Base-by-base conservation (phyloP, 2,113 vertebrate species). In the Furnarius figulus region DNA sequence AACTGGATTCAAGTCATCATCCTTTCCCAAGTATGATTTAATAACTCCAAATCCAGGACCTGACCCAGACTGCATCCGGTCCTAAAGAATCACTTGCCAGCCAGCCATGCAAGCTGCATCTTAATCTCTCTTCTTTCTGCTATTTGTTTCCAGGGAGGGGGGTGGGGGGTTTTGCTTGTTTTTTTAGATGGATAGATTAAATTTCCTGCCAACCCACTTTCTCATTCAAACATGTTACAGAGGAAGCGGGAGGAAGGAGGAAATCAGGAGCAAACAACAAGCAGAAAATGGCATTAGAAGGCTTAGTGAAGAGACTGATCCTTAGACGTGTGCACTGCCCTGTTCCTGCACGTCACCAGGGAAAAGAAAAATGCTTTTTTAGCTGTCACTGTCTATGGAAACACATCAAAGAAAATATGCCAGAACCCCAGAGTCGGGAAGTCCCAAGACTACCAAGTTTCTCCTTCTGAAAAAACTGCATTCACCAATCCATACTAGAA, bases 41-140 rank as follows among this genome's bases (percentile, higher is more conserved):
- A 7, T 86, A 93, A 85, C 47, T 85, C 75, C 66, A 93, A 87
- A 96, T 91, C 78, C 78, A 86, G 85, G 78, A 93, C 16, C 35
- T 94, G 79, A 95, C 85, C 76, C 35, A 63, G 82, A 39, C 90
- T 68, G 56, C 28, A 68, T 40, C 23, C 49, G 46, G 13, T 55
- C 23, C 75, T 86, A 66, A 87, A 85, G 85, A 94, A 91, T 86
- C 79, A 27, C 75, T 93, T 92, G 42, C 79, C 59, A 94, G 80
- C 13, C 61, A 92, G 53, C 71, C 79, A 59, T 21, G 17, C 58
- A 85, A 93, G 77, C 87, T 85, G 50, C 0, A 0, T 90, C 78
- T 53, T 93, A 96, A 96, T 94, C 79, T 87, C 89, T 61, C 87
- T 93, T 66, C 89, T 71, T 95, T 65, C 47, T 88, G 83, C 75